Conservation (phyloP, 2,113 vertebrate species). For the Ptilonorhynchus violaceus region DNA sequence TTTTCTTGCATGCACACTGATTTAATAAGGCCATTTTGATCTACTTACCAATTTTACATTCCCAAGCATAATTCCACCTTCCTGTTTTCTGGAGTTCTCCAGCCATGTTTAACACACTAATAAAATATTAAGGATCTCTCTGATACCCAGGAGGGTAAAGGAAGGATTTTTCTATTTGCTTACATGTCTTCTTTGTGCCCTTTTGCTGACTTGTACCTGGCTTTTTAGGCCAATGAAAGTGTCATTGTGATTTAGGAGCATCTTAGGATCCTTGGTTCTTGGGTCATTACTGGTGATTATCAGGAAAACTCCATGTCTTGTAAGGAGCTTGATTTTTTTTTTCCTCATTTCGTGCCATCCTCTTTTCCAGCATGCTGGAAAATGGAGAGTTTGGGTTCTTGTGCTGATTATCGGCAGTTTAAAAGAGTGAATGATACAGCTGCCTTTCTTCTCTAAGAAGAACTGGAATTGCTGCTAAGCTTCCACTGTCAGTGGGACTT, state of each 20-base stretch:
- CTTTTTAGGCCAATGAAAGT: not conserved
- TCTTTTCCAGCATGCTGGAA: not conserved
- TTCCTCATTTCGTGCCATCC: not conserved
- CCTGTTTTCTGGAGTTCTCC: conserved; percentile 44
- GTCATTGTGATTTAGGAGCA: not conserved
- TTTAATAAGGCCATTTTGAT: conserved; percentile 30
- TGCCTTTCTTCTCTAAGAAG: not conserved
- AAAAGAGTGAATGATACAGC: not conserved
- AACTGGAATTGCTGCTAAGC: not conserved
- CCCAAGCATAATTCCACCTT: conserved; percentile 53
- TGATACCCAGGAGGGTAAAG: not conserved
- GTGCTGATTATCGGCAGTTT: not conserved
- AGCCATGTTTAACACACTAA: conserved; percentile 72
- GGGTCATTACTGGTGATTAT: not conserved
- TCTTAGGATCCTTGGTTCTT: not conserved
- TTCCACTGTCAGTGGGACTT: not conserved
- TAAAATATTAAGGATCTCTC: not conserved
- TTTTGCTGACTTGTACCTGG: not conserved
- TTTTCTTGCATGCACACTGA: conserved; percentile 70
- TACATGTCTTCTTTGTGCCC: not conserved
- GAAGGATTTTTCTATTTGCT: not conserved
- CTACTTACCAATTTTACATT: conserved; percentile 23
- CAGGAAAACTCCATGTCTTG: not conserved
- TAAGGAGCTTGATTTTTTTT: not conserved
- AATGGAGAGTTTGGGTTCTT: not conserved